Percentiles rank a stretch among this genome's conserved stretches.
Evolutionary conservation across 2,888 invertebrate species (phyloP).

Genomic region (Opisthograptis luteolata): DNA sequence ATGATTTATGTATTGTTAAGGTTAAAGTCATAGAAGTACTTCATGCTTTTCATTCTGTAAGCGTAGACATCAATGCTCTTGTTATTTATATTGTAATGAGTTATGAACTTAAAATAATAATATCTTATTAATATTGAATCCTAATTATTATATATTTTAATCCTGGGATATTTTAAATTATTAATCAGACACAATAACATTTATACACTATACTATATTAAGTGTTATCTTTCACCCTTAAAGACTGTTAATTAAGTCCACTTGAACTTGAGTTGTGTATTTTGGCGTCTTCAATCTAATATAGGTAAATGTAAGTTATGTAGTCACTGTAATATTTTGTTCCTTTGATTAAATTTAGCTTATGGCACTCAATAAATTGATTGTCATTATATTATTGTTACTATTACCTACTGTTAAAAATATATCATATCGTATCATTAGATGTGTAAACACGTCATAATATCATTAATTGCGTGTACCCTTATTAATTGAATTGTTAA

Average conservation of each 20-base stretch:
- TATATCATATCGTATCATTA: background rate
- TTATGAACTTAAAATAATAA: no score
- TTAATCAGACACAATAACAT: slow-evolving; percentile 58
- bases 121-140: no score
- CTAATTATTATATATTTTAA: no score
- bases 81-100: no score
- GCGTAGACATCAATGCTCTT: background rate
- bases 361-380: background rate
- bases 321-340: slow-evolving; percentile 4
- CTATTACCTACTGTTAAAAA: background rate
- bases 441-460: background rate
- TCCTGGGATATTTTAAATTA: slow-evolving; percentile 23
- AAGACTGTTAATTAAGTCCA: slow-evolving; percentile 75
- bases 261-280: slow-evolving; percentile 57
- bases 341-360: background rate
- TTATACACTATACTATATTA: slow-evolving; percentile 55
- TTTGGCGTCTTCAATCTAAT: slow-evolving; percentile 47
- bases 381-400: background rate
- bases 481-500: no score
- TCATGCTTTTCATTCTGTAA: no score
- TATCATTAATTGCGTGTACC: no score
- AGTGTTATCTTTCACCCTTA: slow-evolving; percentile 54
- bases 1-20: no score
- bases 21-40: no score
- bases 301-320: slow-evolving; percentile 35